Evolutionary conservation across 1,140 invertebrate genomes (phyloP).

Genomic region (Drosophila lacertosa): DNA sequence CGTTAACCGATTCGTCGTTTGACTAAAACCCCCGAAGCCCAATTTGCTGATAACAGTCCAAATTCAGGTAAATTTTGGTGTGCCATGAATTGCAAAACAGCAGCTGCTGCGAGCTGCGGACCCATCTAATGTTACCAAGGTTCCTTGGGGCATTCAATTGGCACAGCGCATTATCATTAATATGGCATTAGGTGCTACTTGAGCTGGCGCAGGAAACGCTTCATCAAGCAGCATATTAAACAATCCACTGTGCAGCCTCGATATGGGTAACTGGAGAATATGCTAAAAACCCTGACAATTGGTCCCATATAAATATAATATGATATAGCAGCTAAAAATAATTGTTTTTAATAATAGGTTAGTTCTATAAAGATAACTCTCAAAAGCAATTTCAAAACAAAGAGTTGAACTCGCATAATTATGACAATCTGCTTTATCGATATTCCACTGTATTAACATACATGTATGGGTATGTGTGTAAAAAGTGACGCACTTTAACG

Average conservation of each 20-base stretch:
- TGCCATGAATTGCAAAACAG: not conserved
- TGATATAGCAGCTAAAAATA: too few species aligned
- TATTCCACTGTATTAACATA: not conserved
- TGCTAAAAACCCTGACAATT: too few species aligned
- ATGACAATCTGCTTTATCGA: not conserved
- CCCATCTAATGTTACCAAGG: conserved; percentile 29
- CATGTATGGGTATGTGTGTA: not conserved
- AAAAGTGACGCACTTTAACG: not conserved
- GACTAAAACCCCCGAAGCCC: conserved; percentile 3
- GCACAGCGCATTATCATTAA: conserved; percentile 11
- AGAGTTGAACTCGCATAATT: not conserved
- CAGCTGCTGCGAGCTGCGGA: not conserved
- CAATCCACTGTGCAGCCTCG: conserved; percentile 5
- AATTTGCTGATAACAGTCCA: conserved; percentile 18
- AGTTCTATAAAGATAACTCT: too few species aligned
- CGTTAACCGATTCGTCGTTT: conserved; percentile 2
- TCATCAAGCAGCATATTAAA: conserved; percentile 47
- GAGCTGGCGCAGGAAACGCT: conserved; percentile 54
- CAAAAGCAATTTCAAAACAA: not conserved
- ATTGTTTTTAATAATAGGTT: too few species aligned
- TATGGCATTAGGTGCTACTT: conserved; percentile 37
- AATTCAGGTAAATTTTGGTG: not conserved
- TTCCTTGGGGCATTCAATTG: conserved; percentile 17
- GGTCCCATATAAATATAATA: too few species aligned
- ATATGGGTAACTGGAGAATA: not conserved